These are phyloP conservation scores for Pluvialis apricaria DNA, from an alignment of 2,113 vertebrate genomes.

Conservation along the genomic window DNA sequence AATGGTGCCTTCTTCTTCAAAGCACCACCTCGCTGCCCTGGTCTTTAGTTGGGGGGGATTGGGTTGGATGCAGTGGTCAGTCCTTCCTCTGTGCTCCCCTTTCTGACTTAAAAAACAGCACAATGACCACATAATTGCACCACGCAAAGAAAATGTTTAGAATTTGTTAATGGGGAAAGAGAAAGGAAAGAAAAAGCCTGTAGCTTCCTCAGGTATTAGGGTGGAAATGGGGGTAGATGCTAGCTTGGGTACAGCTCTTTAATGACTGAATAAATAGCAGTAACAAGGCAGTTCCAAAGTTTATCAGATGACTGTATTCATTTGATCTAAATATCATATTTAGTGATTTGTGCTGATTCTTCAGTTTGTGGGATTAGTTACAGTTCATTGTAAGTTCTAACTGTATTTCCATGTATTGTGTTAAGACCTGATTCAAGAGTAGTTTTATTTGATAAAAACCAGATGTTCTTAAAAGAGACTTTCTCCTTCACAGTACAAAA, in stretches of 20 bases:
- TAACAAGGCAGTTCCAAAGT: slow-evolving; percentile 16
- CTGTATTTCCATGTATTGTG: slow-evolving; percentile 69
- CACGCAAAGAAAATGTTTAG: background rate
- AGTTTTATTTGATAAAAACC: slow-evolving; percentile 71
- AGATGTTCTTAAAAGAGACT: slow-evolving; percentile 69
- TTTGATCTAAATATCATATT: slow-evolving; percentile 60
- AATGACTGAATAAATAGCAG: background rate
- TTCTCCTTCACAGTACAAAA: slow-evolving; percentile 59
- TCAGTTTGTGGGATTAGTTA: slow-evolving; percentile 71
- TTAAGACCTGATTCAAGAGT: slow-evolving; percentile 66
- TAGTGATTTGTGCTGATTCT: slow-evolving; percentile 70
- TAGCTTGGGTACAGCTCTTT: background rate
- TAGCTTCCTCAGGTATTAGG: background rate
- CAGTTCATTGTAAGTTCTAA: slow-evolving; percentile 70
- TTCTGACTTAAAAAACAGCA: background rate
- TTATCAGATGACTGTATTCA: slow-evolving; percentile 55
- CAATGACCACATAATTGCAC: background rate
- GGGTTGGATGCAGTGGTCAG: background rate
- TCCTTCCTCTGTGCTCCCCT: background rate
- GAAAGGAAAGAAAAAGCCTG: background rate
- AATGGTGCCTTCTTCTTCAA: background rate
- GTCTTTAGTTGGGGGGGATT: background rate
- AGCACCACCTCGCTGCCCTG: background rate
- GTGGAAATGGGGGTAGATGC: background rate
- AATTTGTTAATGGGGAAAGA: background rate